phyloP scores from a whole-genome alignment of 2,113 vertebrate genomes.

The Sphaerodactylus townsendi region DNA sequence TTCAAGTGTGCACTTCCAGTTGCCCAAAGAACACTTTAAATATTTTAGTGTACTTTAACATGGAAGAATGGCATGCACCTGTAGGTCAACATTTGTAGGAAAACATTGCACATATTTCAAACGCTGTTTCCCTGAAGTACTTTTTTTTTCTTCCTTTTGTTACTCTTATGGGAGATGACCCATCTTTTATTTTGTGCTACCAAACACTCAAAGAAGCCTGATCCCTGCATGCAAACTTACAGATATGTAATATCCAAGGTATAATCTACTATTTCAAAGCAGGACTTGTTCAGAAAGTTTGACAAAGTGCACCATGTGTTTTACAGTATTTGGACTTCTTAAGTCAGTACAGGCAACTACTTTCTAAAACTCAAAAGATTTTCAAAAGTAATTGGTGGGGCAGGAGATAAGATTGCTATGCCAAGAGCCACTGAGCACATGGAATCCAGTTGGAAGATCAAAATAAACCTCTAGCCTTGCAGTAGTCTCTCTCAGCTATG shows the following conservation, averaged over 20 bases:
- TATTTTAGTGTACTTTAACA: conserved; percentile 33
- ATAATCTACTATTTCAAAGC: conserved; percentile 3
- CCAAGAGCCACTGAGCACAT: neutral
- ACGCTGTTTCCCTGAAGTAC: neutral
- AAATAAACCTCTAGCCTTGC: neutral
- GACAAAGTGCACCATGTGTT: neutral
- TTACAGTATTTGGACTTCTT: neutral
- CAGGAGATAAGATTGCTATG: neutral
- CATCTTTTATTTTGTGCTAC: conserved; percentile 26
- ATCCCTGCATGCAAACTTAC: conserved; percentile 2
- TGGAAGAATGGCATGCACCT: conserved; percentile 21
- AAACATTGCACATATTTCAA: neutral
- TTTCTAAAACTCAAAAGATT: neutral
- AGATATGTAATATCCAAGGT: neutral
- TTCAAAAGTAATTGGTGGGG: neutral
- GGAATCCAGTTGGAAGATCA: neutral
- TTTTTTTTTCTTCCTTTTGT: neutral
- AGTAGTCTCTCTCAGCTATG: neutral
- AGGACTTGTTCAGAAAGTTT: conserved; percentile 1
- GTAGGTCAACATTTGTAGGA: conserved; percentile 19
- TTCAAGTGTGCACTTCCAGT: conserved; percentile 28
- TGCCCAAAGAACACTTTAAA: conserved; percentile 28
- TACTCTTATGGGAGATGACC: neutral
- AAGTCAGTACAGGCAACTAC: neutral
- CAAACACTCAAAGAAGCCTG: neutral